A percentile compares a stretch with the other conserved stretches of the same genome.
These are phyloP conservation scores for Pollenia griseotomentosa DNA, from an alignment of 2,888 invertebrate genomes.

Conservation along the genomic window DNA sequence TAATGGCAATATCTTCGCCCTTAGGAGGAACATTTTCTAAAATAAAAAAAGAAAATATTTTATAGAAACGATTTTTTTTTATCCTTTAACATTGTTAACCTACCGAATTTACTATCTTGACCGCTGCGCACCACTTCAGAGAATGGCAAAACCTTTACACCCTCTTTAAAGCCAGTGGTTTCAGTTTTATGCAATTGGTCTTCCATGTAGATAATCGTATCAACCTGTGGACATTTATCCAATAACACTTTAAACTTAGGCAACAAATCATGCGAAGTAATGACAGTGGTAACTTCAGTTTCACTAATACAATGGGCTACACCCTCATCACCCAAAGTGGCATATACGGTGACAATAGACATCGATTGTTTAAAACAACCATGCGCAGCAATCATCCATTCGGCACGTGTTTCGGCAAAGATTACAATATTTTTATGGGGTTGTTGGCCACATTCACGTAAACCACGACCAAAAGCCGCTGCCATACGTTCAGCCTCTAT, in stretches of 20 bases:
- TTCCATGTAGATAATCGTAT: slow-evolving; percentile 93
- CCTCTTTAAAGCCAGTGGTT: slow-evolving; percentile 88
- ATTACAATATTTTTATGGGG: slow-evolving; percentile 92
- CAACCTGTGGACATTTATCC: slow-evolving; percentile 89
- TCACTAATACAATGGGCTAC: slow-evolving; percentile 98
- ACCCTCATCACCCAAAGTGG: slow-evolving; percentile 98
- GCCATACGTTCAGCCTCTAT: slow-evolving; percentile 90
- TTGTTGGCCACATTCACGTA: slow-evolving; percentile 91
- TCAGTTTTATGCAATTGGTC: slow-evolving; percentile 92
- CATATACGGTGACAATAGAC: slow-evolving; percentile 98
- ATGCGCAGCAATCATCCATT: slow-evolving; percentile 99
- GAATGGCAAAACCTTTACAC: slow-evolving; percentile 90
- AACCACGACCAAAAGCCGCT: slow-evolving; percentile 91
- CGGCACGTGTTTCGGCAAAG: slow-evolving; percentile 98
- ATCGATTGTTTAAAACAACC: slow-evolving; percentile 98
- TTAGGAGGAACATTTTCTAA: slow-evolving; percentile 87
- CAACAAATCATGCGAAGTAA: slow-evolving; percentile 96
- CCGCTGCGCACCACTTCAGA: slow-evolving; percentile 88
- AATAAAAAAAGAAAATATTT: slow-evolving; percentile 69
- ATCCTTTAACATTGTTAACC: slow-evolving; percentile 70
- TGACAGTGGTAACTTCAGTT: slow-evolving; percentile 96
- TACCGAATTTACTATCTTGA: slow-evolving; percentile 85
- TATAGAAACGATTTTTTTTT: background rate
- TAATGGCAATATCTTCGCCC: slow-evolving; percentile 93
- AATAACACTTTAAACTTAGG: slow-evolving; percentile 94